phyloP scores from a whole-genome alignment of 1,140 invertebrate genomes.

The Campodea augens region DNA sequence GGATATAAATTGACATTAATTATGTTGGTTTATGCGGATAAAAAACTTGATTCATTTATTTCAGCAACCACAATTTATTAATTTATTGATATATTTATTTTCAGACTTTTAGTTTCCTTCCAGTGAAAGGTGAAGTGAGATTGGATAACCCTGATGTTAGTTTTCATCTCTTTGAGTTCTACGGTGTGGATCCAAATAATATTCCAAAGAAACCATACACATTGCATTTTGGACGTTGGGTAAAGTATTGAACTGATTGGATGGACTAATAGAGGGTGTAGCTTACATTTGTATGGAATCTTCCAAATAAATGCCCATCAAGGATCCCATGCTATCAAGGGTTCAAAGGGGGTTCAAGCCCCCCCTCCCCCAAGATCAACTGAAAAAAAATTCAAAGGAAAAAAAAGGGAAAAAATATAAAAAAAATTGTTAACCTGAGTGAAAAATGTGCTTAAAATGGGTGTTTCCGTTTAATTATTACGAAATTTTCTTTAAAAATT shows the following conservation, averaged over 20 bases:
- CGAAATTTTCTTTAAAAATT: too few relatives aligned
- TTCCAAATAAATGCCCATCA: background rate
- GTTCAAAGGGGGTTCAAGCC: background rate
- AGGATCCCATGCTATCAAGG: background rate
- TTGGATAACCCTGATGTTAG: slow-evolving; percentile 61
- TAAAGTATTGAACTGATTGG: slow-evolving; percentile 25
- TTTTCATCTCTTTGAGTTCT: slow-evolving; percentile 71
- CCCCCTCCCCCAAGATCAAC: too few relatives aligned
- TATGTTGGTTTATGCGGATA: too few relatives aligned
- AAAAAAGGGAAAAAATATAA: too few relatives aligned
- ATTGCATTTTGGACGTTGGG: slow-evolving; percentile 69
- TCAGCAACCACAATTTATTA: too few relatives aligned
- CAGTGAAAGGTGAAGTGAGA: slow-evolving; percentile 56
- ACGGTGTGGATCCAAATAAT: slow-evolving; percentile 52
- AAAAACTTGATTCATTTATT: too few relatives aligned
- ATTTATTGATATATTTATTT: slow-evolving; percentile 20
- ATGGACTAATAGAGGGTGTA: background rate
- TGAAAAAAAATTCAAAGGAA: too few relatives aligned
- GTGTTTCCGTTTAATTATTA: too few relatives aligned
- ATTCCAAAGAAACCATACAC: slow-evolving; percentile 48
- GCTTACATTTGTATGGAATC: background rate
- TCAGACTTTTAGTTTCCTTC: slow-evolving; percentile 59
- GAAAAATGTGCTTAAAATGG: too few relatives aligned
- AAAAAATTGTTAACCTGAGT: too few relatives aligned
- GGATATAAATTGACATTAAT: too few relatives aligned